Evolutionary conservation across 2,113 vertebrate genomes (phyloP).

Genomic region (Bostrychus sinensis): DNA sequence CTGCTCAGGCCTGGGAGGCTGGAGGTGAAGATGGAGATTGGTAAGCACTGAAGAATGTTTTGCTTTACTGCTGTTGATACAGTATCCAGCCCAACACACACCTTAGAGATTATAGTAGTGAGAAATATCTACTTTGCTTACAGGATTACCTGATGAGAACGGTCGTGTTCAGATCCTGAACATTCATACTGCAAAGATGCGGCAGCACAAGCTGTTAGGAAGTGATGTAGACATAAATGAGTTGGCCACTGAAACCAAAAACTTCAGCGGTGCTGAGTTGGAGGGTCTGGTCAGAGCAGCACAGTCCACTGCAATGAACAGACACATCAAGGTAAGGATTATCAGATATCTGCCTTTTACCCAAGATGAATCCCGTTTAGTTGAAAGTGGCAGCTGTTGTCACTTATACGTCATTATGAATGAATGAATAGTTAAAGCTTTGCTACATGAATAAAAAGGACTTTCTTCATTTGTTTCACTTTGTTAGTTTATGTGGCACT

Average conservation of each 20-base stretch:
- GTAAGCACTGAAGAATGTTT: constrained; percentile 70
- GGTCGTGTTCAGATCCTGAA: constrained; percentile 93
- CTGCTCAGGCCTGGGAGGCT: constrained; percentile 92
- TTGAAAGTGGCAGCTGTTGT: neutral
- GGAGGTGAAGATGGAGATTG: constrained; percentile 99
- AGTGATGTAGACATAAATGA: constrained; percentile 87
- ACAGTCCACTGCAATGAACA: constrained; percentile 97
- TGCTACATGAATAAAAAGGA: too few species aligned
- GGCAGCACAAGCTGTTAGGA: constrained; percentile 85
- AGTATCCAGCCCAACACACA: neutral
- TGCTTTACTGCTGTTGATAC: neutral
- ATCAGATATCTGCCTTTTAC: neutral
- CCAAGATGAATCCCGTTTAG: neutral
- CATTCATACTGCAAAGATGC: constrained; percentile 93
- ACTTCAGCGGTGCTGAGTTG: constrained; percentile 95
- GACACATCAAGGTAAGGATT: constrained; percentile 92
- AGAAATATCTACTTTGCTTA: neutral
- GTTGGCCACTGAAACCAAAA: constrained; percentile 92
- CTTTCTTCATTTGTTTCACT: too few species aligned
- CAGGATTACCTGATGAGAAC: constrained; percentile 92
- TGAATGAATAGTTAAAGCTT: too few species aligned
- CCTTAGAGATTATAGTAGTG: neutral
- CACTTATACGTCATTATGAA: too few species aligned
- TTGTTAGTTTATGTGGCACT: too few species aligned
- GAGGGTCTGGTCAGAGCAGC: constrained; percentile 95